Evolutionary conservation across 2,888 invertebrate genomes (phyloP).

Genomic region (Apotomis betuletana): DNA sequence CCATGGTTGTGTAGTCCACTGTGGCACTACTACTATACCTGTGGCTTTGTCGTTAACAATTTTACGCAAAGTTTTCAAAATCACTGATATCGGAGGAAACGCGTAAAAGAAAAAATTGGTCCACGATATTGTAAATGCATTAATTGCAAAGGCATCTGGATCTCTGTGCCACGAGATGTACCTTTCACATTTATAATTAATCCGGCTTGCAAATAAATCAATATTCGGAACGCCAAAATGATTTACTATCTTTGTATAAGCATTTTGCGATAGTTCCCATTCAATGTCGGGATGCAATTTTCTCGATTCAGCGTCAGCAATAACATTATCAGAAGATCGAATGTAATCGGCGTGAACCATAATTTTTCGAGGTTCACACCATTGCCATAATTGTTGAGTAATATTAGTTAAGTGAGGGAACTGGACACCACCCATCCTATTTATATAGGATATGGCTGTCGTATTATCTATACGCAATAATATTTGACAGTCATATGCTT

Average conservation of each 20-base stretch:
- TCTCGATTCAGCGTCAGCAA: constrained; percentile 22
- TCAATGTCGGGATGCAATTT: constrained; percentile 16
- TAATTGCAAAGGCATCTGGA: constrained; percentile 1
- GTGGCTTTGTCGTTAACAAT: constrained; percentile 21
- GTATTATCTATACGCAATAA: no score
- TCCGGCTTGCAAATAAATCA: constrained; percentile 18
- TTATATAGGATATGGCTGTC: no score
- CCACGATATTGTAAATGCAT: constrained; percentile 32
- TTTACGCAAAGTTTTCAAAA: constrained; percentile 24
- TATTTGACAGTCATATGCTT: neutral
- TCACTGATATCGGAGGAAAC: constrained; percentile 23
- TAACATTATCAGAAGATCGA: constrained; percentile 10
- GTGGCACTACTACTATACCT: constrained; percentile 33
- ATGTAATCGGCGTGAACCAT: constrained; percentile 12
- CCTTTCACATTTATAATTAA: constrained; percentile 10
- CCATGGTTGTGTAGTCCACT: constrained; percentile 32
- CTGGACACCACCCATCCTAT: no score
- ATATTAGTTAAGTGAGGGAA: constrained; percentile 4
- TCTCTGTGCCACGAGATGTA: constrained; percentile 23
- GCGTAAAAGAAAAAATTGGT: constrained; percentile 18
- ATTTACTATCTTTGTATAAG: constrained; percentile 1
- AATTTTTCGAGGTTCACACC: constrained; percentile 9
- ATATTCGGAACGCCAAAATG: constrained; percentile 1
- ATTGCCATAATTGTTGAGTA: neutral
- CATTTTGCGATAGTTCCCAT: neutral